Conservation (phyloP, 2,113 vertebrate genomes). For the Canis aureus region DNA sequence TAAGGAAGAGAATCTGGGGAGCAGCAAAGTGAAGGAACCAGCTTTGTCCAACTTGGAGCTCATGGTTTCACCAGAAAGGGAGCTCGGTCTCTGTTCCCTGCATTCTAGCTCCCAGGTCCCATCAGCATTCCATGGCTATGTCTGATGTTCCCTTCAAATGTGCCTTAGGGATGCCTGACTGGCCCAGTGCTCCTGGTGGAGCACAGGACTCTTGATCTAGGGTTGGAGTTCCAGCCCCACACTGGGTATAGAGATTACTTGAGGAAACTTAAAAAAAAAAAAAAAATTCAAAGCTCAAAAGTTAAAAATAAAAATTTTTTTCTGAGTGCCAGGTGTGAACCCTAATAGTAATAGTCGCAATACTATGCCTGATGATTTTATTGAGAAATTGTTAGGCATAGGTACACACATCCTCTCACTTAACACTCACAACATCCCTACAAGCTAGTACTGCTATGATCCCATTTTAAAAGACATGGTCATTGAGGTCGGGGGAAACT, state of each 20-base stretch:
- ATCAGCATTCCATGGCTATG: rapidly evolving
- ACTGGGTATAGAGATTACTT: neutral
- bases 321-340: neutral
- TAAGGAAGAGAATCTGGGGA: neutral
- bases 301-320: neutral
- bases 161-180: neutral
- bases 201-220: neutral
- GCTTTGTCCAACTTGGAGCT: neutral
- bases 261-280: neutral
- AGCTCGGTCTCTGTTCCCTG: neutral
- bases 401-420: neutral
- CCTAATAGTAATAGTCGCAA: neutral
- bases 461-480: neutral
- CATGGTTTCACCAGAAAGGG: neutral
- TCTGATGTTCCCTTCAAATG: neutral
- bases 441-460: neutral
- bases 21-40: neutral
- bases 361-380: no score
- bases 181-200: neutral
- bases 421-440: neutral
- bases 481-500: neutral
- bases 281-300: neutral
- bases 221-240: neutral
- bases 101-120: neutral
- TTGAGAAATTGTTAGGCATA: neutral